Evolutionary conservation across 1,140 invertebrate species (phyloP), one percentile per base, ranked within the genome.

Genomic region (Drosophila aff.): DNA sequence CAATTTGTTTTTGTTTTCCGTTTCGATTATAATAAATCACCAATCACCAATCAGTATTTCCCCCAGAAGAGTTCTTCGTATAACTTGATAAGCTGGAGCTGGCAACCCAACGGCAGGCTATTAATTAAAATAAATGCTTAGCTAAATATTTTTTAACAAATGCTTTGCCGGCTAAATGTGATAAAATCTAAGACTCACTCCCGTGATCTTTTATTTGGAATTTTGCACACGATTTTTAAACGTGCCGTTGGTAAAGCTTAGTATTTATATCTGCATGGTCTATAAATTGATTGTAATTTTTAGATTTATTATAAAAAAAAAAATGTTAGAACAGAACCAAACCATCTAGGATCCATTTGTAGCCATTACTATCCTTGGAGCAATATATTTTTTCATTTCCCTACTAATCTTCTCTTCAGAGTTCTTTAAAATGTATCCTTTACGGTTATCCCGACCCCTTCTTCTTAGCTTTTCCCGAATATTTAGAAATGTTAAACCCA

Each of bases 221-320:
- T 58, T 60, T 44, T 49, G 23, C 47, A 60, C 53, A 66, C 57
- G 49, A 69, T 21, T 61, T 74, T 46, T 2, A 21, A 43, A 36
- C 46, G 50, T 66, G 65, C n/a, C 5, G 3, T 23, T 36, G 28
- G 3, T n/a, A 21, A 7, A 23, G 1, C 15, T 55, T 44, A 16
- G 16, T 55, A 26, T 38, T 16, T 26, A 31, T 71, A 36, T 18
- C 31, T 26, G 18, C n/a, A 46, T 16, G 52, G 55, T 55, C 36
- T 68, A 15, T 13, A 23, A 38, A 16, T 9, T 23, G 0, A 23
- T 21, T 0, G 4, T 9, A 21, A 9, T 53, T 33, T 36, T 13
- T 0, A 13, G 16, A 18, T 18, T 13, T 7, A 7, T 18, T 31
- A 8, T 52, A 23, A 11, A 13, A 4, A 10, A 11, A 33, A 3